Evolutionary conservation across 2,888 invertebrate species (phyloP), one percentile per base, ranked within the genome.

Genomic region (Tetragonisca angustula): DNA sequence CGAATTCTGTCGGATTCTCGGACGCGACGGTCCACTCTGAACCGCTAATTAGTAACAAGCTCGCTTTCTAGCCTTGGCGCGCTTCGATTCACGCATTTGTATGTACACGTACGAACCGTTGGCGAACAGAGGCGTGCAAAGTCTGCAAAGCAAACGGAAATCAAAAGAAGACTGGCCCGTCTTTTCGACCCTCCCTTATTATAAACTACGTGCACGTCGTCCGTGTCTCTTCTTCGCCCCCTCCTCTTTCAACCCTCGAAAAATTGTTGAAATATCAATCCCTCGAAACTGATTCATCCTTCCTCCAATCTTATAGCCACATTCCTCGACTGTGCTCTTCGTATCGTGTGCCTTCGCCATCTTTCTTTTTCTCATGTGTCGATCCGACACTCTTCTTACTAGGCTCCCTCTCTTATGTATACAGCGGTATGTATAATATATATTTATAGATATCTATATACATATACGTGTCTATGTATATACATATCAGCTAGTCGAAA

Each of bases 401-500:
- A 74, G 72, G 65, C 79, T 79, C 86, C 49, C 70, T 69, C 79
- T 59, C 64, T 62, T 83, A 72, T 79, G 77, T 86, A 86, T 79
- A 86, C 71, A 59, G 54, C 54, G 49, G 69, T 75, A 73, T 79
- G 59, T 72, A 73, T 80, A 75, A 81, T 77, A 52, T 81, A 83
- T 73, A 73, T 75, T 52, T 61, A 36, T 76, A 72, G 59, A 68
- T 62, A 72, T 83, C 49, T 75, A 72, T 83, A 73, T 84, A 84
- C 69, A 78, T 65, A 83, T 56, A 64, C 65, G 56, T 65, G 50
- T 77, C 54, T 77, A 72, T 84, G 62, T 85, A 77, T 85, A 70
- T 74, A 85, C 80, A 81, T 88, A 91, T 92, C 91, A 87, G 90
- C 92, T 93, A 93, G 90, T 91, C 89, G 88, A 92, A 92, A 93